Conservation (phyloP, 2,888 invertebrate species). For the Pherbina coryleti region DNA sequence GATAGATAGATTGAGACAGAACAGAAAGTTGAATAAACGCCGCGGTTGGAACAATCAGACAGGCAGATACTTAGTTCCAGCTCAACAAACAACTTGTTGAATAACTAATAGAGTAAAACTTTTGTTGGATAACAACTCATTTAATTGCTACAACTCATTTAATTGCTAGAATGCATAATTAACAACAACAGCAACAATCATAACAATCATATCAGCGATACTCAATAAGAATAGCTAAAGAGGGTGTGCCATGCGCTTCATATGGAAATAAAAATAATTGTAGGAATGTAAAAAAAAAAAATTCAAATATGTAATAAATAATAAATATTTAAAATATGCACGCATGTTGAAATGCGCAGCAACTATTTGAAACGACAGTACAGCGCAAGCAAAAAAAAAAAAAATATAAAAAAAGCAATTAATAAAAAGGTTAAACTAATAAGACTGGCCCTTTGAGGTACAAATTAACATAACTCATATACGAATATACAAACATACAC, state of each 20-base stretch:
- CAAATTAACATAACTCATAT: background rate
- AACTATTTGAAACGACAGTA: slow-evolving; percentile 1
- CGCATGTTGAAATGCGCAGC: too few relatives aligned
- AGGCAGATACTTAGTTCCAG: background rate
- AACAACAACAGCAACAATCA: background rate
- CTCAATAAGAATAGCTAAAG: too few relatives aligned
- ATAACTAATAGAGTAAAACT: background rate
- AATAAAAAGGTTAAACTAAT: slow-evolving; percentile 11
- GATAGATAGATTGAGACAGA: too few relatives aligned
- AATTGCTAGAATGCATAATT: slow-evolving; percentile 13
- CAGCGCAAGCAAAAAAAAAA: slow-evolving; percentile 4
- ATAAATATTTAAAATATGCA: slow-evolving; percentile 34
- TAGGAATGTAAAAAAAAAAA: background rate
- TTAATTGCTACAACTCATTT: background rate
- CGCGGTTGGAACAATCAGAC: background rate
- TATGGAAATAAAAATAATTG: too few relatives aligned
- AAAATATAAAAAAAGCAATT: slow-evolving; percentile 9
- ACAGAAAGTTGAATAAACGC: too few relatives aligned
- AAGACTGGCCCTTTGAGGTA: background rate
- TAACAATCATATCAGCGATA: background rate
- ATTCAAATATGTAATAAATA: slow-evolving; percentile 42
- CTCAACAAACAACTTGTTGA: background rate
- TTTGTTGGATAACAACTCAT: background rate
- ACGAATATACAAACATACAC: background rate
- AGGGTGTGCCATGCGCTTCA: too few relatives aligned